Conservation (phyloP, 2,797 vertebrate genomes). For the Phataginus tricuspis region DNA sequence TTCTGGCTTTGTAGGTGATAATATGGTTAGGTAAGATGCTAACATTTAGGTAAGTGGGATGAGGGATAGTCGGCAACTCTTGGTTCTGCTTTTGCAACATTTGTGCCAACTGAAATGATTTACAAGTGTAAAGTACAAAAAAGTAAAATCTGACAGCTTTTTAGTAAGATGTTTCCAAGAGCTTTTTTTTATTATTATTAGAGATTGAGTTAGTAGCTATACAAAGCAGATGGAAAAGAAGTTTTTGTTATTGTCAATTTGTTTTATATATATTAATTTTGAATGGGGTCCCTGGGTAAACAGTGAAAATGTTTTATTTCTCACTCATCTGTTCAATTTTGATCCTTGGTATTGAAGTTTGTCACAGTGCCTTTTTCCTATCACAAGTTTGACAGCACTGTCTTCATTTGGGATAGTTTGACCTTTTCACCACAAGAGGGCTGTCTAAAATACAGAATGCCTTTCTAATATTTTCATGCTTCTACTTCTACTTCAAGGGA, state of each 20-base stretch:
- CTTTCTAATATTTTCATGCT: not conserved
- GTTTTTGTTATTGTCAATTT: not conserved
- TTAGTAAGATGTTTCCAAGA: not conserved
- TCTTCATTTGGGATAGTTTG: conserved; percentile 3
- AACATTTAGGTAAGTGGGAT: not conserved
- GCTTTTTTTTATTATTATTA: not conserved
- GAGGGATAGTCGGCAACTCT: not conserved
- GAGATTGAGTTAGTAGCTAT: not conserved
- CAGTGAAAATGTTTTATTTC: not conserved
- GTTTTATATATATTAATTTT: not conserved
- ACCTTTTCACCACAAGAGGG: conserved; percentile 79
- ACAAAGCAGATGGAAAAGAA: not conserved
- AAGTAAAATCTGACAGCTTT: not conserved
- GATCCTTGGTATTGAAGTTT: not conserved
- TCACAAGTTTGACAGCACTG: not conserved
- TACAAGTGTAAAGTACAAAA: not conserved
- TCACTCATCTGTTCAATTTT: not conserved
- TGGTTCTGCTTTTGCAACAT: not conserved
- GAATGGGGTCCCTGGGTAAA: not conserved
- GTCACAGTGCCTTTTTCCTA: not conserved
- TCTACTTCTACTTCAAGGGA: not conserved
- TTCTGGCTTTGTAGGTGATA: conserved; percentile 14
- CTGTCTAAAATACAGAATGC: not conserved
- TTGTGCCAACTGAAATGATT: not conserved
- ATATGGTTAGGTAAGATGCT: not conserved